Evolutionary conservation across 2,113 vertebrate genomes (phyloP), one percentile per base, ranked within the genome.

Genomic region (Prolemur simus): DNA sequence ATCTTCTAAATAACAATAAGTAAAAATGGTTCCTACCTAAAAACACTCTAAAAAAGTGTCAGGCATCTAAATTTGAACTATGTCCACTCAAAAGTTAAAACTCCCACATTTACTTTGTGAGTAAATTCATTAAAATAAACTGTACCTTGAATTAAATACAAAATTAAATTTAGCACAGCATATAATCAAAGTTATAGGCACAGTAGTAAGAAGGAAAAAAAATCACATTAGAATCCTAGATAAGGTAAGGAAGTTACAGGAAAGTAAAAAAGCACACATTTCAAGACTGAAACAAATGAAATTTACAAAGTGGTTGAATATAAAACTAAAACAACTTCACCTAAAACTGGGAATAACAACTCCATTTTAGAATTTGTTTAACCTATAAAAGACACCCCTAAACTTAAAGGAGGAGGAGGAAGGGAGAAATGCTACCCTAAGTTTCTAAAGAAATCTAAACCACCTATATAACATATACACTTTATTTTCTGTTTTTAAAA

Each of bases 141-240:
- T 54, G 6, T 92, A 84, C 85, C 45, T 90, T 92, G 68, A 80
- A 74, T 82, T 73, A 93, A 49, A 73, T 93, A 63, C 29, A 91
- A 97, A 95, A 89, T 81, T 94, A 95, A 96, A 96, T 81, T 95
- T 76, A 93, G 84, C 37, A 83, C 32, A 77, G 25, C 64, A 92
- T 66, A 74, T 82, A 91, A 89, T 86, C 42, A 78, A 94, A 91
- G 86, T 77, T 69, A 92, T 25, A 78, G 64, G 87, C 23, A 89
- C 29, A 77, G 23, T 12, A 80, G 9, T 42, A 94, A 85, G 37
- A 96, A 74, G n/a, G 23, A 81, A n/a, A 96, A 96, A 91, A 96
- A 91, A 74, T 42, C 80, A 92, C 32, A 86, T 34, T 49, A 78
- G 64, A 90, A 76, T 93, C 69, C 45, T 73, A 97, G 54, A 66